Evolutionary conservation across 2,113 vertebrate genomes (phyloP).

Genomic region (Plectropomus leopardus): DNA sequence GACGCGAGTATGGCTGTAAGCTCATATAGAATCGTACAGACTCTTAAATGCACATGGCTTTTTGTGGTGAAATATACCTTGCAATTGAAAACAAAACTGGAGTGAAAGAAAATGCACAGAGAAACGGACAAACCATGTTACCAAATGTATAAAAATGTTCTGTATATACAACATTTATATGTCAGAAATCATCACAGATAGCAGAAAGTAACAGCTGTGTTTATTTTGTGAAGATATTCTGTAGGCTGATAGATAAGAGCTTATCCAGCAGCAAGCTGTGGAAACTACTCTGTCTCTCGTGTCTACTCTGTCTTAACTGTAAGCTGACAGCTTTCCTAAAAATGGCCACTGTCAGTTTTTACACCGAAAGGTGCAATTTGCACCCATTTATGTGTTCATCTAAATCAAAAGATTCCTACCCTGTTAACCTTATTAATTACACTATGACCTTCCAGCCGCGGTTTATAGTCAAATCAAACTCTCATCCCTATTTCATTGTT

Average conservation of each 20-base stretch:
- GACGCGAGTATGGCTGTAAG: conserved; percentile 69
- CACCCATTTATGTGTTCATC: conserved; percentile 29
- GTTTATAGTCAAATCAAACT: conserved; percentile 16
- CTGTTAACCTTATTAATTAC: conserved; percentile 60
- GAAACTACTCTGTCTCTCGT: conserved; percentile 27
- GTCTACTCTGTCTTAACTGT: conserved; percentile 1
- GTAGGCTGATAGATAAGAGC: conserved; percentile 52
- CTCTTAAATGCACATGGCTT: conserved; percentile 76
- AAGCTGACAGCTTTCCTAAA: conserved; percentile 41
- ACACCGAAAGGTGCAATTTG: conserved; percentile 12
- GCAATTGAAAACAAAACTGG: conserved; percentile 33
- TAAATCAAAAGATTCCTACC: conserved; percentile 51
- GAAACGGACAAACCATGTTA: conserved; percentile 45
- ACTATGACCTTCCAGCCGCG: conserved; percentile 9
- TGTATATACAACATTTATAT: conserved; percentile 71
- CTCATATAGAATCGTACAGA: conserved; percentile 57
- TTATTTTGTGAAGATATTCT: conserved; percentile 73
- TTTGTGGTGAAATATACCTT: conserved; percentile 62
- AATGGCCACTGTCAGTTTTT: conserved; percentile 28
- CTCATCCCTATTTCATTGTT: conserved; percentile 12
- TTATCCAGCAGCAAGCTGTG: conserved; percentile 33
- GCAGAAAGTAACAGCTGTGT: conserved; percentile 78
- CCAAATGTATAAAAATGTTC: conserved; percentile 66
- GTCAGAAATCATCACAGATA: conserved; percentile 72
- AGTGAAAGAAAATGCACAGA: conserved; percentile 44